Base-by-base conservation (phyloP, 2,888 invertebrate species). In the Melanostoma mellinum region DNA sequence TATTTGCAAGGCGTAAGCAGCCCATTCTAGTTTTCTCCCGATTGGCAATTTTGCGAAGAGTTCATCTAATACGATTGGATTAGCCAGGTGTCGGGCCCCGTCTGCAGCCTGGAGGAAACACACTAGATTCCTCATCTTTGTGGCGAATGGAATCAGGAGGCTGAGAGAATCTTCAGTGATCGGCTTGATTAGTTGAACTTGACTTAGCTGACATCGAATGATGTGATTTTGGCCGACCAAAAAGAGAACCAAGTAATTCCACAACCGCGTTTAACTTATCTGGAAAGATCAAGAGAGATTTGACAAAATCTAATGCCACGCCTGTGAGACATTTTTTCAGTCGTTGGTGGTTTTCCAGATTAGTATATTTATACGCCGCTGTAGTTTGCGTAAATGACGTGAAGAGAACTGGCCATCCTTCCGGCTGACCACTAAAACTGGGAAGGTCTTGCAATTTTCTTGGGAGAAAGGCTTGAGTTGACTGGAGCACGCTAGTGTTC, bases 21-120 rank as follows among this genome's bases (percentile, higher is more conserved):
- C 71, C 69, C 74, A 75, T 20, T 80, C 74, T 6, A 63, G 40
- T 8, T 46, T 58, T 30, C 71, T 75, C 5, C 58, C 50, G 63
- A 50, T 68, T 40, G 76, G 76, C 30, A 81, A 40, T 30, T 81
- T 81, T 30, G 33, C 3, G 2, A 81, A 20, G 44, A 81, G 63
- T 8, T 65, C 52, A 0, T 75, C 63, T 33, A 75, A 30, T 40
- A 79, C 20, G 0, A 52, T 67, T 8, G 73, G 40, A 6, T 74
- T 80, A 4, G 33, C 38, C 6, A 74, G 10, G 35, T 81, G 72
- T 6, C 58, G 65, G n/a, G 60, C 56, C 4, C 50, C 44, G 10
- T 65, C 61, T 8, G 58, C 20, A 8, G 76, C 10, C 30, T 65
- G 48, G 44, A 80, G 38, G 42, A 71, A 71, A 20, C 32, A 10